Percentiles rank a stretch among this genome's conserved stretches.
phyloP scores from a whole-genome alignment of 2,113 vertebrate species.

The Tonatia bakeri region DNA sequence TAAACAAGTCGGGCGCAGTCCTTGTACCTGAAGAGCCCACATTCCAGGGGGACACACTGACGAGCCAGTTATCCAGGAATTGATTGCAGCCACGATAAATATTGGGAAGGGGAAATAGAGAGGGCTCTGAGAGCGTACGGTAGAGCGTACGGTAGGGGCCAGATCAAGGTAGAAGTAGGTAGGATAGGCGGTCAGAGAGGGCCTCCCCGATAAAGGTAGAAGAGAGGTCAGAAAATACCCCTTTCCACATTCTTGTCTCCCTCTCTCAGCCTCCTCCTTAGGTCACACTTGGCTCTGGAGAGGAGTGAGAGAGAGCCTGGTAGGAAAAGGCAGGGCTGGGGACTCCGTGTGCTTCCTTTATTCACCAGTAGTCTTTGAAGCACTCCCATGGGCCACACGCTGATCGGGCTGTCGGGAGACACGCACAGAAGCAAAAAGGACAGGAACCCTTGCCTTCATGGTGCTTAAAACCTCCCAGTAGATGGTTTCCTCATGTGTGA shows the following conservation, averaged over 20 bases:
- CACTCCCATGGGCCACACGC: not conserved
- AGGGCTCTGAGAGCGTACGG: not conserved
- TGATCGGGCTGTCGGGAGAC: not conserved
- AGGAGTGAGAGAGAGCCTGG: not conserved
- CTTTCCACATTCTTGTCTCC: not conserved
- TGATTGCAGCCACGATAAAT: constrained; percentile 14
- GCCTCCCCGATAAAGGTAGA: not conserved
- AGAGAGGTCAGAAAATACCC: not conserved
- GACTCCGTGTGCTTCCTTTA: not conserved
- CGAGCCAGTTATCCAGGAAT: constrained; percentile 39
- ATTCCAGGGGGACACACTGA: not conserved
- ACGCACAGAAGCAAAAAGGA: not conserved
- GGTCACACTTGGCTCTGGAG: not conserved
- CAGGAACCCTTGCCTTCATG: not conserved
- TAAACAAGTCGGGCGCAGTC: constrained; percentile 48
- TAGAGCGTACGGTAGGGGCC: not conserved
- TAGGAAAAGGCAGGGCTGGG: not conserved
- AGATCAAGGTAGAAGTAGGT: not conserved
- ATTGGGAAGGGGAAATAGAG: not conserved
- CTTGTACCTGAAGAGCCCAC: constrained; percentile 16
- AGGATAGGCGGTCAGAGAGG: not conserved
- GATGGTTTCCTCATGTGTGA: not conserved
- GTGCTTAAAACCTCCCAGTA: not conserved
- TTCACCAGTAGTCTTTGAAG: not conserved
- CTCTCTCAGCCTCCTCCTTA: not conserved